Conservation (phyloP, 2,888 invertebrate genomes). For the Ecliptopera silaceata region DNA sequence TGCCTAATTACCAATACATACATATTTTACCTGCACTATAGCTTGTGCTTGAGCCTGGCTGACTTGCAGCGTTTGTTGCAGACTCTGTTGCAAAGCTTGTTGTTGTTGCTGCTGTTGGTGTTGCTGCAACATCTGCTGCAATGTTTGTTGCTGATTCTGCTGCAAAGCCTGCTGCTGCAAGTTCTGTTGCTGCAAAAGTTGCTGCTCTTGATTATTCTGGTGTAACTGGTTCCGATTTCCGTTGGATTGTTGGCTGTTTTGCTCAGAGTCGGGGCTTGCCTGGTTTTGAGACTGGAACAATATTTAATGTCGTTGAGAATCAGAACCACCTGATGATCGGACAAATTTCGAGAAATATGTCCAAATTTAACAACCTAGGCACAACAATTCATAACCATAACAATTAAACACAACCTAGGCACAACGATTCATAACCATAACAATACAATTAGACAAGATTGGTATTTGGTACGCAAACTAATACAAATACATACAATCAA, state of each 20-base stretch:
- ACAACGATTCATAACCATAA: too few relatives aligned
- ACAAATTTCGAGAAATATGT: too few relatives aligned
- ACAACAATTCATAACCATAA: too few relatives aligned
- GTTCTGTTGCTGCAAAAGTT: slow-evolving; percentile 72
- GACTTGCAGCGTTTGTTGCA: slow-evolving; percentile 66
- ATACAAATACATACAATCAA: too few relatives aligned
- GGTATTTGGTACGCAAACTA: too few relatives aligned
- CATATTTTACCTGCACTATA: slow-evolving; percentile 53
- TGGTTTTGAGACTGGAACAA: slow-evolving; percentile 80
- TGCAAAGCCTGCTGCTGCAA: slow-evolving; percentile 68
- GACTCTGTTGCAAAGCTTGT: slow-evolving; percentile 46
- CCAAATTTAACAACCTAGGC: too few relatives aligned
- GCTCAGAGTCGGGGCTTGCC: slow-evolving; percentile 72
- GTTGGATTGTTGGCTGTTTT: slow-evolving; percentile 76
- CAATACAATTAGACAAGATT: too few relatives aligned
- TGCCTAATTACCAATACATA: neutral
- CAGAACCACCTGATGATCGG: too few relatives aligned
- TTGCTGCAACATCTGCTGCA: slow-evolving; percentile 58
- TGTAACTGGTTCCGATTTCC: slow-evolving; percentile 73
- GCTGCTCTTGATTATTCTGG: slow-evolving; percentile 72
- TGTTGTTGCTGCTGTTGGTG: slow-evolving; percentile 61
- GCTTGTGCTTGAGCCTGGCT: slow-evolving; percentile 76
- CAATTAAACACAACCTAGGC: too few relatives aligned
- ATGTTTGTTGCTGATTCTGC: slow-evolving; percentile 55
- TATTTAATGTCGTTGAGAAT: neutral